Conservation (phyloP, 2,888 invertebrate genomes). For the Cephus sareptanus region DNA sequence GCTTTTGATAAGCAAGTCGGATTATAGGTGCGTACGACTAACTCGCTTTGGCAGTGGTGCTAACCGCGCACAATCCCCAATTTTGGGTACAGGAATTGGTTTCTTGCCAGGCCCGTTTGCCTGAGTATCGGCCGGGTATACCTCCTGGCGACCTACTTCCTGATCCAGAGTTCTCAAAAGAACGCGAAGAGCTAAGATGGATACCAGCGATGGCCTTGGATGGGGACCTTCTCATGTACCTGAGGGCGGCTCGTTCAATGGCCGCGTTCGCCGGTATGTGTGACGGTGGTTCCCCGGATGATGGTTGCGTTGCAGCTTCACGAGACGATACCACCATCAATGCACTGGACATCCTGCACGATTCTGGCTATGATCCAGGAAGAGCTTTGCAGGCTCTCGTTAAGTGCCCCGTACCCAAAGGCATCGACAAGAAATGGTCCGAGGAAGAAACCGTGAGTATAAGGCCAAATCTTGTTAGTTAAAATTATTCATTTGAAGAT, state of each 20-base stretch:
- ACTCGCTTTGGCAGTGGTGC: conserved; percentile 61
- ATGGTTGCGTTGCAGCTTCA: conserved; percentile 96
- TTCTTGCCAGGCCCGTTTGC: conserved; percentile 72
- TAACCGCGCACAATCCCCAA: conserved; percentile 60
- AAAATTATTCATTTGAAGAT: background rate
- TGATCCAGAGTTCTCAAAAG: conserved; percentile 69
- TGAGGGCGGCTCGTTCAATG: conserved; percentile 96
- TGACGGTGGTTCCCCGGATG: conserved; percentile 96
- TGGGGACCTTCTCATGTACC: conserved; percentile 96
- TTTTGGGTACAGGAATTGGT: conserved; percentile 65
- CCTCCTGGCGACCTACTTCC: conserved; percentile 65
- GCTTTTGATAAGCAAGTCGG: conserved; percentile 44
- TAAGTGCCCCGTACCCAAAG: conserved; percentile 96
- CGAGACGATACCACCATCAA: conserved; percentile 98
- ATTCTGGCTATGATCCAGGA: conserved; percentile 96
- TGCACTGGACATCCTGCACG: conserved; percentile 95
- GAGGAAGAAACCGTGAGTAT: conserved; percentile 88
- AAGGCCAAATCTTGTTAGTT: conserved; percentile 4
- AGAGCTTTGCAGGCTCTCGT: conserved; percentile 96
- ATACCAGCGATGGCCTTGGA: conserved; percentile 92
- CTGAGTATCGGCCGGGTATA: conserved; percentile 69
- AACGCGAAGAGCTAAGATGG: conserved; percentile 92
- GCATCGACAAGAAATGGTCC: conserved; percentile 97
- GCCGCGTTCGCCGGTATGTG: conserved; percentile 99
- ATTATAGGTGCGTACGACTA: conserved; percentile 55